Percentiles rank a stretch among this genome's conserved stretches.
Conservation (phyloP, 1,140 invertebrate species). For the Hypsibius dujardini region DNA sequence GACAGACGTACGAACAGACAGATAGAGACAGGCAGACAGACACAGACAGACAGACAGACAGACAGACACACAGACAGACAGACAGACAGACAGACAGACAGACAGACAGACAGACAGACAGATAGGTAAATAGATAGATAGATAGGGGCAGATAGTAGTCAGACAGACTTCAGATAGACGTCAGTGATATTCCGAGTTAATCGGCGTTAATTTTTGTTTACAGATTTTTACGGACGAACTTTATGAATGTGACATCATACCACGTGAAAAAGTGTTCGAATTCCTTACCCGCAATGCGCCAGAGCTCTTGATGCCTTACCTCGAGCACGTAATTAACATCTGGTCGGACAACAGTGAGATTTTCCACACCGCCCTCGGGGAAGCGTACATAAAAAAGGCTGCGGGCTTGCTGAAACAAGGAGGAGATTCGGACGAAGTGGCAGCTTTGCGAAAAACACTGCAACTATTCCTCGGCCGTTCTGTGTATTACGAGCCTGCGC, state of each 20-base stretch:
- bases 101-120: no score
- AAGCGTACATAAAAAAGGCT: conserved; percentile 30
- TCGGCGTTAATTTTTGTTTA: conserved; percentile 23
- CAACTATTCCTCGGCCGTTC: conserved; percentile 19
- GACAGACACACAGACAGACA: no score
- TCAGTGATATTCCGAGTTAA: conserved; percentile 22
- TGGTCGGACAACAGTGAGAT: conserved; percentile 68
- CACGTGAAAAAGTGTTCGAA: conserved; percentile 67
- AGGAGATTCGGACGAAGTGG: conserved; percentile 22
- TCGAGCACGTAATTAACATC: conserved; percentile 71
- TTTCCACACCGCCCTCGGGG: conserved; percentile 72
- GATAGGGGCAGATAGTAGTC: no score
- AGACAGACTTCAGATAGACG: no score
- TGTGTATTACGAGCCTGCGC: conserved; percentile 18
- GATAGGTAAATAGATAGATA: no score
- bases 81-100: no score
- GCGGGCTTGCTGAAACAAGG: conserved; percentile 30
- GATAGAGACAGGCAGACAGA: no score
- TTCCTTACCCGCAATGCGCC: conserved; percentile 65
- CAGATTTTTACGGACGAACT: conserved; percentile 80
- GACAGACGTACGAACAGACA: no score
- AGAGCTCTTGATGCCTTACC: conserved; percentile 51
- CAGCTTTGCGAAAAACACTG: conserved; percentile 18
- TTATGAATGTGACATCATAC: conserved; percentile 65
- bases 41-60: no score